Evolutionary conservation across 2,888 invertebrate species (phyloP).

Genomic region (Theodoxus fluviatilis): DNA sequence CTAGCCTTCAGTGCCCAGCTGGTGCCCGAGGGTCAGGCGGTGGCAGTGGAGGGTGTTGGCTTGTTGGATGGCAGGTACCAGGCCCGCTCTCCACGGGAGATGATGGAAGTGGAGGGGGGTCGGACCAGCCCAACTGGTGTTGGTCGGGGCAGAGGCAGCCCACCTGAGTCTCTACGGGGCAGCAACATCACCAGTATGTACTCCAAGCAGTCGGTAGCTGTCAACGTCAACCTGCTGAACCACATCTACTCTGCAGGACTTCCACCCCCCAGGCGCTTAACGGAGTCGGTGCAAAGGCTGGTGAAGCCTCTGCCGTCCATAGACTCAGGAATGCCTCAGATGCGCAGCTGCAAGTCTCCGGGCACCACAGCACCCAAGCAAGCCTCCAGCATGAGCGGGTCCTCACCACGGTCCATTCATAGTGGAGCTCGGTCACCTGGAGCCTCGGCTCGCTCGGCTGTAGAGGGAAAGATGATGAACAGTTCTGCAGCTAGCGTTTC

Average conservation of each 20-base stretch:
- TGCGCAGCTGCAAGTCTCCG: constrained; percentile 37
- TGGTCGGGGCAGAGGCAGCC: constrained; percentile 19
- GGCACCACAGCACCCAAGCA: constrained; percentile 30
- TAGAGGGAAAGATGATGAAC: no score
- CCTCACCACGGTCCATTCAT: constrained; percentile 30
- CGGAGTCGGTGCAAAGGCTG: constrained; percentile 58
- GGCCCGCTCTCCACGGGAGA: constrained; percentile 13
- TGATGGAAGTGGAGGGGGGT: constrained; percentile 22
- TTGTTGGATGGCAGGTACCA: constrained; percentile 8
- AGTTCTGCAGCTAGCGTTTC: no score
- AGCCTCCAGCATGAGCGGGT: constrained; percentile 29
- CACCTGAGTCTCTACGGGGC: constrained; percentile 38
- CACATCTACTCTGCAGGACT: constrained; percentile 51
- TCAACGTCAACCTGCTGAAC: constrained; percentile 47
- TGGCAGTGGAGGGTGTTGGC: not conserved
- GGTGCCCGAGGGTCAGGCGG: constrained; percentile 1
- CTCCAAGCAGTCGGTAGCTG: constrained; percentile 47
- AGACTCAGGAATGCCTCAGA: constrained; percentile 31
- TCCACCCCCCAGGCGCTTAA: constrained; percentile 53
- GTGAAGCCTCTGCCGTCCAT: constrained; percentile 47
- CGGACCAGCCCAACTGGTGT: constrained; percentile 30
- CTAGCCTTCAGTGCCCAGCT: no score
- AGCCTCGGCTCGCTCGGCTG: no score
- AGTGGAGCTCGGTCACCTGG: constrained; percentile 36
- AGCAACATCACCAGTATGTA: constrained; percentile 46